A percentile compares a stretch with the other conserved stretches of the same genome.
These are phyloP conservation scores for Malurus melanocephalus DNA, from an alignment of 2,113 vertebrate genomes.

Conservation along the genomic window DNA sequence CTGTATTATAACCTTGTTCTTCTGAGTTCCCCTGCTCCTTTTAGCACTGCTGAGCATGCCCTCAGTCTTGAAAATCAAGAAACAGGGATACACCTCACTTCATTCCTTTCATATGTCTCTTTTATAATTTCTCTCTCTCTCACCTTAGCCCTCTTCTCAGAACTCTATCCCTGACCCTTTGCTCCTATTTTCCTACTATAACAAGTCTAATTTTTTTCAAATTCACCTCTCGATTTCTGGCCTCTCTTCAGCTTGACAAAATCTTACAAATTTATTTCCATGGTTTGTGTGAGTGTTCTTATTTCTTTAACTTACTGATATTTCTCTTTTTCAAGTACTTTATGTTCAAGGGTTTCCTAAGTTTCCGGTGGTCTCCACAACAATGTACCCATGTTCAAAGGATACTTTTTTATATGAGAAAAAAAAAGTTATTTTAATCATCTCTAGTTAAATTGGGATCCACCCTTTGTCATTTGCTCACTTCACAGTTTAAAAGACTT, in stretches of 20 bases:
- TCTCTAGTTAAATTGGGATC: background rate
- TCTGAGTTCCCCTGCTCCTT: background rate
- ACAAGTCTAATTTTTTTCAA: background rate
- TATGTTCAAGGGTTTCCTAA: background rate
- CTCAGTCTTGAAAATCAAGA: background rate
- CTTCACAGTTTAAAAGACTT: background rate
- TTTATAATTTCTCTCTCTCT: background rate
- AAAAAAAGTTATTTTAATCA: background rate
- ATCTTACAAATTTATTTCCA: background rate
- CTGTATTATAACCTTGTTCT: background rate
- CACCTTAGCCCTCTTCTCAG: rapidly evolving
- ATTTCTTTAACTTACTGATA: background rate
- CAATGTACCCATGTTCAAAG: background rate
- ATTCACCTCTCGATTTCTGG: background rate
- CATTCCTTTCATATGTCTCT: background rate
- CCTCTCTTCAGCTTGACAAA: background rate
- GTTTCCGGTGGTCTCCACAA: background rate
- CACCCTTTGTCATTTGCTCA: background rate
- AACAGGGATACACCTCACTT: background rate
- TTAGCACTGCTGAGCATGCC: background rate
- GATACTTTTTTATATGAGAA: background rate
- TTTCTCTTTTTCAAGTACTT: background rate
- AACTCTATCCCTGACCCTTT: background rate
- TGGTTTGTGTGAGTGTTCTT: background rate
- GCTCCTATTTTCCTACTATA: background rate